Evolutionary conservation across 2,888 invertebrate species (phyloP).

Genomic region (Panopea generosa): DNA sequence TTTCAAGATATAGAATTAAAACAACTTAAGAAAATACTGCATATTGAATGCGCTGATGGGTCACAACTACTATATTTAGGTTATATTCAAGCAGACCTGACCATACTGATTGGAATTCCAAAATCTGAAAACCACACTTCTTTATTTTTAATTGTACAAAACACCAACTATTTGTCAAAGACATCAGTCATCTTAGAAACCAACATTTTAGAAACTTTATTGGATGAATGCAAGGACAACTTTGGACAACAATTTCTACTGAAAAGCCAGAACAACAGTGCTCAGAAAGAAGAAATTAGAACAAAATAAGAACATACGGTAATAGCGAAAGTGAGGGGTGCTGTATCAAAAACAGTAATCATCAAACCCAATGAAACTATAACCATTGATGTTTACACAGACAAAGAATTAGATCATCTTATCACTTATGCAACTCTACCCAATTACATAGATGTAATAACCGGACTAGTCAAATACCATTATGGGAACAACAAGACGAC

Average conservation of each 20-base stretch:
- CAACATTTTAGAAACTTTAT: background rate
- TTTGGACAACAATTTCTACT: conserved; percentile 5
- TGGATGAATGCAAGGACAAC: background rate
- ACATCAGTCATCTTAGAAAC: conserved; percentile 3
- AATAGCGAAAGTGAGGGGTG: conserved; percentile 27
- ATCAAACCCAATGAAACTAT: conserved; percentile 23
- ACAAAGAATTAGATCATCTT: conserved; percentile 27
- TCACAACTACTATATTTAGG: conserved; percentile 3
- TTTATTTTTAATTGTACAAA: background rate
- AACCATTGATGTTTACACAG: conserved; percentile 11
- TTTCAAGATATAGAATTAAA: background rate
- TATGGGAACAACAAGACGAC: background rate
- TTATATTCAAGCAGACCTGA: conserved; percentile 5
- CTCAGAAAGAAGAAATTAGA: background rate
- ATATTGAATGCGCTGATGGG: conserved; percentile 1
- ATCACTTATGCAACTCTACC: conserved; percentile 10
- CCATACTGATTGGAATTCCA: background rate
- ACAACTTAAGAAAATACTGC: background rate
- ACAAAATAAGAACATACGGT: conserved; percentile 18
- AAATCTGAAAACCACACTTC: background rate
- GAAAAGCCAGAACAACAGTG: background rate
- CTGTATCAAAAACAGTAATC: conserved; percentile 3
- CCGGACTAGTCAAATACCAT: conserved; percentile 14
- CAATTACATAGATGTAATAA: conserved; percentile 27
- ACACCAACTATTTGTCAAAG: conserved; percentile 1